phyloP scores from a whole-genome alignment of 2,113 vertebrate species.

The Pitta sordida region DNA sequence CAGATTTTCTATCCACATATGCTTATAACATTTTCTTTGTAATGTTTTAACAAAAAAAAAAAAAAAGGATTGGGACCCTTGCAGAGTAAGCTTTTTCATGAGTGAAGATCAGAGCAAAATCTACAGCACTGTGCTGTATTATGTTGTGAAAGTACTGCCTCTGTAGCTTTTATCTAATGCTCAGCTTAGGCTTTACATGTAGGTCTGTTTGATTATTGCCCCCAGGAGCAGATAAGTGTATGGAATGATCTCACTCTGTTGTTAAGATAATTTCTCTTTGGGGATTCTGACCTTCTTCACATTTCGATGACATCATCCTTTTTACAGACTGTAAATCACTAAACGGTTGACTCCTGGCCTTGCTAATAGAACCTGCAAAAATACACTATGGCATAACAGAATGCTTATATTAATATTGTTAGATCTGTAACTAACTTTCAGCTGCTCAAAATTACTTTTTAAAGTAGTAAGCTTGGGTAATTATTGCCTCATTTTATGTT shows the following conservation, averaged over 20 bases:
- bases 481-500: neutral
- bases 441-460: neutral
- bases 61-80: neutral
- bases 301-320: slow-evolving; percentile 53
- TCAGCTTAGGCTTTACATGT: slow-evolving; percentile 17
- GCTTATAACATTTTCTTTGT: neutral
- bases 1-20: neutral
- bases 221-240: slow-evolving; percentile 37
- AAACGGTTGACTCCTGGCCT: slow-evolving; percentile 8
- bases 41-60: neutral
- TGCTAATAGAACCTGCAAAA: slow-evolving; percentile 18
- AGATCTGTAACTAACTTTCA: neutral
- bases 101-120: neutral
- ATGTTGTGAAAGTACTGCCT: neutral
- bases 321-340: slow-evolving; percentile 44
- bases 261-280: slow-evolving; percentile 57
- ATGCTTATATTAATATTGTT: neutral
- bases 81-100: neutral
- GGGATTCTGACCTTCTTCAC: slow-evolving; percentile 51
- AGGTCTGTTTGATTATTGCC: slow-evolving; percentile 27
- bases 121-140: neutral
- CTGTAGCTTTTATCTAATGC: slow-evolving; percentile 16
- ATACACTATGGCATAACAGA: neutral
- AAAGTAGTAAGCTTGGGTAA: neutral
- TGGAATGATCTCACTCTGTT: slow-evolving; percentile 66